Percentiles rank a stretch among this genome's conserved stretches.
phyloP scores from a whole-genome alignment of 2,888 invertebrate genomes.

The Achlya flavicornis region DNA sequence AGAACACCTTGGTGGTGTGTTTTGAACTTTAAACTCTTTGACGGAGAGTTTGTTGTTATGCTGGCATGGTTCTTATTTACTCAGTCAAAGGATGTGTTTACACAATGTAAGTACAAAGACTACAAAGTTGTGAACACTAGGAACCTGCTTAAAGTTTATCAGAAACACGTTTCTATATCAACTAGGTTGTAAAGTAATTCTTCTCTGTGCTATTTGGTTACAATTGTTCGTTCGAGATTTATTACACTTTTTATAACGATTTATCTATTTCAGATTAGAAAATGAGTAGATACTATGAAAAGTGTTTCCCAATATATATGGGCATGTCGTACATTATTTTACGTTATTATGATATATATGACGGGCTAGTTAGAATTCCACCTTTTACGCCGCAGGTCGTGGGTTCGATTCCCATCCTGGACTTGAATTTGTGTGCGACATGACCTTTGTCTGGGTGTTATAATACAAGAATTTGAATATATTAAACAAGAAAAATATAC shows the following conservation, averaged over 20 bases:
- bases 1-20: conserved; percentile 21
- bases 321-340: no score
- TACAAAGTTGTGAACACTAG: background rate
- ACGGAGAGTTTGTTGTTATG: conserved; percentile 22
- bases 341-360: no score
- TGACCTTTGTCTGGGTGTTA: no score
- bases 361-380: no score
- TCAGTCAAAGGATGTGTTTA: conserved; percentile 16
- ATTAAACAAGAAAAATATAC: background rate
- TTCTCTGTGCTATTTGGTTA: background rate
- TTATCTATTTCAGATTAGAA: no score
- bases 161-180: background rate
- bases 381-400: no score
- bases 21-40: conserved; percentile 22
- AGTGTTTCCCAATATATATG: no score
- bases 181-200: background rate
- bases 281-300: no score
- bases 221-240: background rate
- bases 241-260: no score
- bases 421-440: no score
- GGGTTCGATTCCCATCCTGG: no score
- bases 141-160: conserved; percentile 6
- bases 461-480: background rate
- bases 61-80: conserved; percentile 26
- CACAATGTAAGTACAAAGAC: background rate